Percentiles rank a stretch among this genome's conserved stretches.
Evolutionary conservation across 2,888 invertebrate species (phyloP).

Genomic region (Scelioninae gen. 2): DNA sequence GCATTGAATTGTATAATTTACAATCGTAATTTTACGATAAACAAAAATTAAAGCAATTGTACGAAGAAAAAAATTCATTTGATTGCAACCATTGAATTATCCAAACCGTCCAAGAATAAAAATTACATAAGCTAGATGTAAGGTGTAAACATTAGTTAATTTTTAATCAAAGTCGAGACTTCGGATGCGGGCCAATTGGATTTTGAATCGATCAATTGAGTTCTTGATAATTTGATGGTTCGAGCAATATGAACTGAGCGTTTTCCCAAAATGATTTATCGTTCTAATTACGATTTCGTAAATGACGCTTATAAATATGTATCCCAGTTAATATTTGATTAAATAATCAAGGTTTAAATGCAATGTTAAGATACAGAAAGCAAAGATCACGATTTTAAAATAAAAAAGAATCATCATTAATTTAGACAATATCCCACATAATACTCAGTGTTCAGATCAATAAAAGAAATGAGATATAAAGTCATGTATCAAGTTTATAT

Average conservation of each 20-base stretch:
- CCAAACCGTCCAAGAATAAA: constrained; percentile 45
- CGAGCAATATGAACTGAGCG: constrained; percentile 15
- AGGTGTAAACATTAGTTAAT: constrained; percentile 19
- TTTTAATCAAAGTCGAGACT: constrained; percentile 11
- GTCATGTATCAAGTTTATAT: too few species aligned
- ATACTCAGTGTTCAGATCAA: constrained; percentile 55
- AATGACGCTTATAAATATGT: constrained; percentile 36
- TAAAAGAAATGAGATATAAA: constrained; percentile 50
- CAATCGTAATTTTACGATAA: constrained; percentile 40
- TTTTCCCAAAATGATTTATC: constrained; percentile 20
- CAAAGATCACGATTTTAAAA: constrained; percentile 5
- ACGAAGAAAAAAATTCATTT: constrained; percentile 13
- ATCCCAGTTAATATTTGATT: constrained; percentile 30
- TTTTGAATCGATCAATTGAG: constrained; percentile 21
- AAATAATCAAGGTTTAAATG: constrained; percentile 22
- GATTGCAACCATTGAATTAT: constrained; percentile 48
- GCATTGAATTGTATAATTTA: constrained; percentile 14
- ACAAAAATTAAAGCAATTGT: constrained; percentile 18
- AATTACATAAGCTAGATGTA: constrained; percentile 19
- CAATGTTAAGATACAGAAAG: constrained; percentile 10
- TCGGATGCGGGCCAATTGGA: constrained; percentile 1
- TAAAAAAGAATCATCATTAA: too few species aligned
- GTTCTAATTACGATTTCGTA: constrained; percentile 40
- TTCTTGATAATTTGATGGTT: constrained; percentile 47
- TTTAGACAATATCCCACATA: constrained; percentile 32